Evolutionary conservation across 2,113 vertebrate genomes (phyloP), one percentile per base, ranked within the genome.

Genomic region (Cettia cetti): DNA sequence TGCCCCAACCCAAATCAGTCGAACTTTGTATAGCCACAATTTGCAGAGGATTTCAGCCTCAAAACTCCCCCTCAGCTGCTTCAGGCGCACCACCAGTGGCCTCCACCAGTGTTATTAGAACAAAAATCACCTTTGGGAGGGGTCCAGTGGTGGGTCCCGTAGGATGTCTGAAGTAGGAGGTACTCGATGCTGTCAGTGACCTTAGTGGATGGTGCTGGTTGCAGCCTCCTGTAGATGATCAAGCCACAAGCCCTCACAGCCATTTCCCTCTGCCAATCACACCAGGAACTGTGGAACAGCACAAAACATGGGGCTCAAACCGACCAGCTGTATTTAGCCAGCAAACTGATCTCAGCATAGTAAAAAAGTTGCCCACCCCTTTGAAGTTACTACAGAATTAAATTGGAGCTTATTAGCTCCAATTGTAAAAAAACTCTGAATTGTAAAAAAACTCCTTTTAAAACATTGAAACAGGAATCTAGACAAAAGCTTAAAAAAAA

Each of bases 131-230:
- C 99, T 99, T 99, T 99, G 37, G 99, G 99, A 23, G 99, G 99
- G 19, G 99, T 99, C 99, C 99, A 99, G 97, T 99, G 99, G 92
- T 99, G 98, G 40, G 96, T 95, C 42, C 99, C 99, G 6, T 99
- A 98, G 9, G 99, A 99, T 3, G 99, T 99, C 97, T 99, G 99
- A 39, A 99, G 97, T 17, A 99, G 98, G 13, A 99, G 99, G 93
- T 99, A 99, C 89, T 99, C 98, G 4, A 99, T 97, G 68, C 94
- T 86, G n/a, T 97, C 98, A 54, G 95, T 35, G 31, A 84, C 52
- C n/a, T 94, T 97, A 8, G 95, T 90, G 31, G 96, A 33, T 6
- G 95, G 45, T 19, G 87, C 74, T 49, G 93, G 75, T 47, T 83
- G 92, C 37, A 99, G 91, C 86, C 98, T 98, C 61, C 99, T 98